Evolutionary conservation across 2,888 invertebrate species (phyloP).

Genomic region (Troilus luridus): DNA sequence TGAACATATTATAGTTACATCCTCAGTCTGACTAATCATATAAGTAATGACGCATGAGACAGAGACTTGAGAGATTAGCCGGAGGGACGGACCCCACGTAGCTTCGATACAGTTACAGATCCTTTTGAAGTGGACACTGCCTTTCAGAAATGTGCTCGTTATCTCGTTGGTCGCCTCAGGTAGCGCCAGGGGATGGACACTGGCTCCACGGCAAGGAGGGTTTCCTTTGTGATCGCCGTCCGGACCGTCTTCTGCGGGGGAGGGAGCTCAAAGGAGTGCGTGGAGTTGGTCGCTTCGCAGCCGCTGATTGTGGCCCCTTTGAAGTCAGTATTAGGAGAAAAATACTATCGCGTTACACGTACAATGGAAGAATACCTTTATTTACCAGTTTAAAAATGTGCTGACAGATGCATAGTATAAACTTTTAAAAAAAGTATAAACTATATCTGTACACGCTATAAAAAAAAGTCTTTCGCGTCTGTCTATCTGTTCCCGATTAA

Average conservation of each 20-base stretch:
- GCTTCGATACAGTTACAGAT: neutral
- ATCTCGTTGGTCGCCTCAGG: constrained; percentile 32
- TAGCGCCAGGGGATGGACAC: neutral
- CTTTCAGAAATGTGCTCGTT: constrained; percentile 31
- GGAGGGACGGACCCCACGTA: neutral
- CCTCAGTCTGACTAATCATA: neutral
- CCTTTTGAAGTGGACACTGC: constrained; percentile 14
- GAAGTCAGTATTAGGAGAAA: neutral
- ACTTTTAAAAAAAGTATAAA: no score
- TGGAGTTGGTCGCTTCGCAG: neutral
- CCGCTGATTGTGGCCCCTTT: neutral
- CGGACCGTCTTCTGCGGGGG: neutral
- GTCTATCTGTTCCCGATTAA: no score
- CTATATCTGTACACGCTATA: no score
- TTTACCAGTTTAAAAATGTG: neutral
- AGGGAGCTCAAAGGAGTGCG: neutral
- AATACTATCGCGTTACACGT: neutral
- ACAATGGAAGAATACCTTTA: neutral
- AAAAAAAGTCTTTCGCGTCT: no score
- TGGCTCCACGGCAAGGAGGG: neutral
- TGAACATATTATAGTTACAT: neutral
- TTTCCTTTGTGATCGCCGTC: neutral
- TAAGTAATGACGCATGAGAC: neutral
- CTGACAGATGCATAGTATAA: no score
- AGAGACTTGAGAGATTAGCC: neutral